Evolutionary conservation across 2,888 invertebrate species (phyloP).

Genomic region (Scaptomyza polygonia): DNA sequence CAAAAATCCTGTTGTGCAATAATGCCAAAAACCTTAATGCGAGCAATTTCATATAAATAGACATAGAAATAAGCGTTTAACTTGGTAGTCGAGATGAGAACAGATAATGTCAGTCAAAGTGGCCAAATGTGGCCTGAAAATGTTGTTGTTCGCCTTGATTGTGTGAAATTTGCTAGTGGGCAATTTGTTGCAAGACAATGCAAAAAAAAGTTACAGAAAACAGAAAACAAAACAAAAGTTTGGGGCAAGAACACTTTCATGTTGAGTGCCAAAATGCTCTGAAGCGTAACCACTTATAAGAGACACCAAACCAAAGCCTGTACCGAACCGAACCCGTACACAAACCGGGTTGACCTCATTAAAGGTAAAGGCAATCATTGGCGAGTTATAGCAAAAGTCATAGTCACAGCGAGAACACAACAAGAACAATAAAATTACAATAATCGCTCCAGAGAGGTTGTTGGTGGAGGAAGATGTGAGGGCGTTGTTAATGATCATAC

Average conservation of each 20-base stretch:
- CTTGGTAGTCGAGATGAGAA: constrained; percentile 4
- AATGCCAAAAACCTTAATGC: constrained; percentile 45
- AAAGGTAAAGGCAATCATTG: constrained; percentile 58
- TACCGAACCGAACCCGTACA: constrained; percentile 24
- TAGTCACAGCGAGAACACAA: constrained; percentile 49
- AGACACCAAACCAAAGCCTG: constrained; percentile 2
- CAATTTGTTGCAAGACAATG: constrained; percentile 56
- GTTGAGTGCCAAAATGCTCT: constrained; percentile 49
- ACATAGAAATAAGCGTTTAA: constrained; percentile 18
- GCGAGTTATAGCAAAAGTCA: constrained; percentile 41
- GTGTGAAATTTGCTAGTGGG: constrained; percentile 51
- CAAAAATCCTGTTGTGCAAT: constrained; percentile 44
- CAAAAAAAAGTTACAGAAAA: background rate
- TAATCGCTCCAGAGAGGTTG: constrained; percentile 61
- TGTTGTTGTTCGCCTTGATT: constrained; percentile 27
- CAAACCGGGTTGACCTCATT: constrained; percentile 70
- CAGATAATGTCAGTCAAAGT: constrained; percentile 12
- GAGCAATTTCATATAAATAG: constrained; percentile 35
- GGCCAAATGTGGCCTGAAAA: constrained; percentile 24
- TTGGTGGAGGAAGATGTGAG: constrained; percentile 24
- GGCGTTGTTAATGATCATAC: background rate
- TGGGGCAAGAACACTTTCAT: constrained; percentile 68
- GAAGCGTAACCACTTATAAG: constrained; percentile 68
- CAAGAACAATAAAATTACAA: constrained; percentile 73
- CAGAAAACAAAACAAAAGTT: background rate